Evolutionary conservation across 2,797 vertebrate species (phyloP).

Genomic region (Iguana delicatissima): DNA sequence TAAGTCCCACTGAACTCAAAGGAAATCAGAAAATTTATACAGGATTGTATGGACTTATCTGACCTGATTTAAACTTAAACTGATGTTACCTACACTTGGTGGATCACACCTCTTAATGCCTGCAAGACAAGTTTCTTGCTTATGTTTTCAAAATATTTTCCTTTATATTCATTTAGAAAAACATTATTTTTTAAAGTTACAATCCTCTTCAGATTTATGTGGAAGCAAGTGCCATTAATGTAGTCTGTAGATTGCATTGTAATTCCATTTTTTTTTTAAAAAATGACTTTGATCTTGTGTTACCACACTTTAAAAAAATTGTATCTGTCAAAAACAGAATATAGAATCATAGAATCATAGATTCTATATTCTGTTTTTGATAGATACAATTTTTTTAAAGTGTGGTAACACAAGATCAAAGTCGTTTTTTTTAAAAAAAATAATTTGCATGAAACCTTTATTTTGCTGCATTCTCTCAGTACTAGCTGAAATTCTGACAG

Average conservation of each 20-base stretch:
- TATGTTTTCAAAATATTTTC: neutral
- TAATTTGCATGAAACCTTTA: neutral
- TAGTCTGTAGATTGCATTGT: neutral
- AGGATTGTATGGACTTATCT: neutral
- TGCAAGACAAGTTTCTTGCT: neutral
- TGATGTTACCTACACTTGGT: neutral
- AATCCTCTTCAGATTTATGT: neutral
- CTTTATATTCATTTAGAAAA: neutral
- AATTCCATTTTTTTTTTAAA: neutral
- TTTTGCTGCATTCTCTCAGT: neutral
- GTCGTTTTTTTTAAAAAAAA: no score
- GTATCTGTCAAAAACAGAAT: neutral
- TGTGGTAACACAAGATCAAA: no score
- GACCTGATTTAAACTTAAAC: neutral
- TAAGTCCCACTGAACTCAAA: neutral
- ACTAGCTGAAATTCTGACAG: conserved; percentile 4
- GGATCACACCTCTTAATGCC: neutral
- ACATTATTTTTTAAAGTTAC: neutral
- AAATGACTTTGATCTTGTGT: neutral
- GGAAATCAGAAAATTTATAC: neutral
- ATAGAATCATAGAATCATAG: no score
- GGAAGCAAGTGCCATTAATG: neutral
- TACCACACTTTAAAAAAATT: neutral
- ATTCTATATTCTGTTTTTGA: no score
- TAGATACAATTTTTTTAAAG: no score